Evolutionary conservation across 30 jellyfish, hydroid and myxozoan species (phyloP), one percentile per base, ranked within the genome.

Genomic region (Chrysaora quinquecirrha): DNA sequence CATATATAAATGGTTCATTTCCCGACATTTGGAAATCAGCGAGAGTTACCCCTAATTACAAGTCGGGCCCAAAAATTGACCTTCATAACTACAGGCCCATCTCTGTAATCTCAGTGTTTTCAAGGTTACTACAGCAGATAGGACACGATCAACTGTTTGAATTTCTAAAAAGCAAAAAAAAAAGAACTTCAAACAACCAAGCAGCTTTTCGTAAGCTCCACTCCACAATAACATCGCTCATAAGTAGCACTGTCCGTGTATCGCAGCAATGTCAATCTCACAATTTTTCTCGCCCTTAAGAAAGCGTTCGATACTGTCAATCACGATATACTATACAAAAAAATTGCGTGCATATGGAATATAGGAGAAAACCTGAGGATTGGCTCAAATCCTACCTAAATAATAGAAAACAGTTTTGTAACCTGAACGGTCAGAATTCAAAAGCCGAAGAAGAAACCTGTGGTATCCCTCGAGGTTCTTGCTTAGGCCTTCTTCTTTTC

Each of bases 101-200:
- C n/a, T n/a, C n/a, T n/a, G n/a, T n/a, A n/a, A n/a, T n/a, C n/a
- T n/a, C n/a, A n/a, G 56, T n/a, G n/a, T n/a, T 43, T 43, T 43
- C 58, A 43, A 43, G 16, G 16, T 6, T 43, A 16, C 58, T 43
- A 9, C 12, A 43, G 58, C 58, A 16, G 16, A 9, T 60, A 4
- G 72, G 11, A 25, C 23, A 60, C n/a, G 72, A 60, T 25, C 72
- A 60, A 22, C 10, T 60, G 72, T 60, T n/a, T 60, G 23, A 60
- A 10, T 60, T n/a, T 60, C 72, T 60, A 60, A 60, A 25, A 60
- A n/a, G 21, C 29, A n/a, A n/a, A n/a, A n/a, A 25, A 4, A 4
- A 25, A 9, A 60, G 29, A 4, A n/a, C n/a, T 22, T 4, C 72
- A 25, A 6, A 10, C n/a, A 60, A 25, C 72, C 72, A 21, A 60